Base-by-base conservation (phyloP, 2,888 invertebrate genomes). In the Azorinus chamasolen region DNA sequence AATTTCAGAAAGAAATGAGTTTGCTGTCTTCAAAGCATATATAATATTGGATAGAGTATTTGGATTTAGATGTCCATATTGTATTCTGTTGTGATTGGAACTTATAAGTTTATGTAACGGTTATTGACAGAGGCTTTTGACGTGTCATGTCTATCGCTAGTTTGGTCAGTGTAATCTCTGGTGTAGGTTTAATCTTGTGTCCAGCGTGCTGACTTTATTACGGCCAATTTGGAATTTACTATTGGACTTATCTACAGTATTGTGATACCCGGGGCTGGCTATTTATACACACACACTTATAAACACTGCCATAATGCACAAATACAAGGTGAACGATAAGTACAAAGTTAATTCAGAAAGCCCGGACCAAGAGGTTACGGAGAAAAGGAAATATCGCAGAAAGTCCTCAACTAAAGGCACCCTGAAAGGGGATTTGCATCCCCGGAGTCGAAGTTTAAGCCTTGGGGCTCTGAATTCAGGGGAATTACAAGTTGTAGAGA, bases 251-350 rank as follows among this genome's bases (percentile, higher is more conserved):
- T 68, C 74, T 59, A 54, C 45, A 16, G 43, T 20, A 32, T 32
- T 32, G 32, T 32, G 32, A 4, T 32, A 10, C 10, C 32, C 10
- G 32, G 10, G 5, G 10, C 32, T 10, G 32, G 32, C 32, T 32
- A 32, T 32, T 32, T 32, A 32, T 32, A 32, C 32, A 32, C 32
- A 32, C 32, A 10, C 32, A 6, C 32, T 32, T 32, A 32, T 32
- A 32, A 32, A 32, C 32, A 32, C 10, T 32, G 51, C 45, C 70
- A 75, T 24, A 50, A 80, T 80, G 80, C 76, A 73, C 66, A 80
- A 80, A 70, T 80, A 80, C 32, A 80, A 76, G 68, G 53, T 80
- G 50, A 80, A 58, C 48, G 80, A 80, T 45, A 80, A 80, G 48
- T 80, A 80, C 48, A 64, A 73, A 24, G 58, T 78, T 3, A 32